Percentiles rank a stretch among this genome's conserved stretches.
phyloP scores from a whole-genome alignment of 1,140 invertebrate species.

The Aphaenogaster rudis region DNA sequence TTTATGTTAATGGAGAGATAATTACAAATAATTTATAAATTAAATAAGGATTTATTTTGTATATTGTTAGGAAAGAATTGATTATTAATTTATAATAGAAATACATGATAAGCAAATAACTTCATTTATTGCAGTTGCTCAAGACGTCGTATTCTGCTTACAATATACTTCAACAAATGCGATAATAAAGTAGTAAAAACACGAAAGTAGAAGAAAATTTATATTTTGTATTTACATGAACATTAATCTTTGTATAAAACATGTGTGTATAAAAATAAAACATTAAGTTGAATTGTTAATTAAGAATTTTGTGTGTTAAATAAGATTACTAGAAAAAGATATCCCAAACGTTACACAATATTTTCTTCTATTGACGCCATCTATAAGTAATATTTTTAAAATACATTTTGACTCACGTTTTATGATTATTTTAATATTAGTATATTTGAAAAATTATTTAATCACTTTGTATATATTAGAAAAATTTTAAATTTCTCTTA shows the following conservation, averaged over 20 bases:
- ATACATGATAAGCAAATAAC: not conserved
- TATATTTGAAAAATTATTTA: not conserved
- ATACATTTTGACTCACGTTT: not conserved
- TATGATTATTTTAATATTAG: not conserved
- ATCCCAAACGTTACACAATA: not conserved
- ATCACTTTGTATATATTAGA: not conserved
- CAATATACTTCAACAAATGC: constrained; percentile 60
- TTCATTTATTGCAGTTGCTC: constrained; percentile 55
- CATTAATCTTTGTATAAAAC: not conserved
- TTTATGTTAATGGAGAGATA: not conserved
- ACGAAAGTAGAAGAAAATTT: constrained; percentile 8
- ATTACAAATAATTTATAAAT: constrained; percentile 5
- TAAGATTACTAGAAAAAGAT: not conserved
- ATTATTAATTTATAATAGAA: not conserved
- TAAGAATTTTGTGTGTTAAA: not conserved
- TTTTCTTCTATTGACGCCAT: not conserved
- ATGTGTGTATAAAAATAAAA: not conserved
- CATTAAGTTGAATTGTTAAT: not conserved
- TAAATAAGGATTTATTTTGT: not conserved
- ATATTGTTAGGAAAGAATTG: not conserved
- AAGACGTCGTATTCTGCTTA: constrained; percentile 69
- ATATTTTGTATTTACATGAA: not conserved
- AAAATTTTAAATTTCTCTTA: not conserved
- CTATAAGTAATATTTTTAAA: not conserved
- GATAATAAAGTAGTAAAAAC: not conserved